Evolutionary conservation across 2,888 invertebrate species (phyloP).

Genomic region (Drosophila maculinotata): DNA sequence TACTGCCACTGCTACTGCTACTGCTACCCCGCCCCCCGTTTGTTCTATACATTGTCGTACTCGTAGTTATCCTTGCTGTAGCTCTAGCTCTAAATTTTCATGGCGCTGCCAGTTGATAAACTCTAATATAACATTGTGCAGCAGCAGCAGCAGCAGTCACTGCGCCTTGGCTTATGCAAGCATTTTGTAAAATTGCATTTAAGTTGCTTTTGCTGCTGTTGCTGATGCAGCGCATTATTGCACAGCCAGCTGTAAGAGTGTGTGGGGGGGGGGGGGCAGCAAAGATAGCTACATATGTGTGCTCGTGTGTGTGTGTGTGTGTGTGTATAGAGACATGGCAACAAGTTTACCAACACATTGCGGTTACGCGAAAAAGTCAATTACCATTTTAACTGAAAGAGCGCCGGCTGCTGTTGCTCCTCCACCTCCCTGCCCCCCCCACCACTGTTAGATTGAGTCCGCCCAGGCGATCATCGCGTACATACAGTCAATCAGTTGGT

Average conservation of each 20-base stretch:
- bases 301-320: conserved; percentile 5
- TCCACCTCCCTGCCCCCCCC: conserved; percentile 7
- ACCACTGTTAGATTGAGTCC: conserved; percentile 13
- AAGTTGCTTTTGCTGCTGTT: conserved; percentile 54
- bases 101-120: conserved; percentile 75
- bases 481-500: conserved; percentile 74
- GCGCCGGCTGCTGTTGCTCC: conserved; percentile 14
- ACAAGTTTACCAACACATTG: conserved; percentile 80
- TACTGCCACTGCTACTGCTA: background rate
- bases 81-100: conserved; percentile 70
- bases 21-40: background rate
- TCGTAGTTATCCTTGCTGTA: conserved; percentile 27
- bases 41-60: background rate
- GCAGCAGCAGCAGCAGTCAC: conserved; percentile 34
- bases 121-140: conserved; percentile 77
- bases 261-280: background rate
- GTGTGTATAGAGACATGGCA: conserved; percentile 54
- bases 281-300: conserved; percentile 21
- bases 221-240: conserved; percentile 62
- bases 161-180: conserved; percentile 77
- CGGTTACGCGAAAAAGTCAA: conserved; percentile 79
- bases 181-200: conserved; percentile 78
- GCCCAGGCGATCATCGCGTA: conserved; percentile 34
- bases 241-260: conserved; percentile 27
- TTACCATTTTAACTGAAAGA: conserved; percentile 77